Base-by-base conservation (phyloP, 2,113 vertebrate species). In the Syngnathoides biaculeatus region DNA sequence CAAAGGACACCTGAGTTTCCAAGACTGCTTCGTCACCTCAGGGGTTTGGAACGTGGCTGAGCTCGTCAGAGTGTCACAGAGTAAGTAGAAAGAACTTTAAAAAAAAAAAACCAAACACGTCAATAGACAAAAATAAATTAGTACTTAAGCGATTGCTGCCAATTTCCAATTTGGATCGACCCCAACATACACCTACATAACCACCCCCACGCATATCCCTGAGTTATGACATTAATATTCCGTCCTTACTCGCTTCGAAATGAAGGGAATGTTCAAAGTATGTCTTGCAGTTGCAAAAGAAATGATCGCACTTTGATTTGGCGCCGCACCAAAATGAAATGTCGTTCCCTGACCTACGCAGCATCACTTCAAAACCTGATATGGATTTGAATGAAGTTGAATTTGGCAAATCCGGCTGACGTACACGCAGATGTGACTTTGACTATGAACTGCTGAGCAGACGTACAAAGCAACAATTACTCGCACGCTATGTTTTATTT, bases 11-110 rank as follows among this genome's bases (percentile, higher is more conserved):
- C 90, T 97, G 92, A 96, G 92, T 92, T 97, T 96, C 92, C 95
- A 96, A 91, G 95, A 97, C 89, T 96, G 95, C 86, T 97, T 96
- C 67, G 95, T 97, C 92, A 97, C 95, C 76, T 97, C 95, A 30
- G 95, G 95, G 52, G 95, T 97, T 87, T 96, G 95, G 94, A 96
- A 96, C 39, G 95, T 96, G 86, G 93, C 95, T 0, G 95, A 96
- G 91, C 90, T 97, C 71, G 95, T 96, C 89, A 92, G 95, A 86
- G 95, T 97, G 79, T 95, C 95, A 73, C 95, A 96, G 89, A 96
- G 95, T 97, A 87, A 95, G 95, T 93, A 35, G 35, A 53, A 30
- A 65, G 17, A 8, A 57, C 52, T 24, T 13, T 22, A 27, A 45
- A 19, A n/a, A n/a, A n/a, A n/a, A n/a, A n/a, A n/a, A n/a, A n/a